Evolutionary conservation across 2,113 vertebrate genomes (phyloP).

Genomic region (Centropus bengalensis): DNA sequence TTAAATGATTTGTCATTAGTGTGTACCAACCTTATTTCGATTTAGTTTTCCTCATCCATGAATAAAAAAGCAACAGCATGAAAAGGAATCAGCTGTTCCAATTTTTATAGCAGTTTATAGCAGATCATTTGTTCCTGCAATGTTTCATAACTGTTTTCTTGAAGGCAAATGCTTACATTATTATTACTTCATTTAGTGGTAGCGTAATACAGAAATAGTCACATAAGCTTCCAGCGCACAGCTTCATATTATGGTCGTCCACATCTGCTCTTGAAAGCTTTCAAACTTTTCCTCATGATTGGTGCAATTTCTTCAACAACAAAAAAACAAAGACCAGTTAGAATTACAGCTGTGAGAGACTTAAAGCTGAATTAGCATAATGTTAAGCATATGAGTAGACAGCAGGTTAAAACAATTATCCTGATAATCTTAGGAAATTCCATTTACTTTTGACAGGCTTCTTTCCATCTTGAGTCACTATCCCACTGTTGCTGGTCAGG

Average conservation of each 20-base stretch:
- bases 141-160: background rate
- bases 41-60: background rate
- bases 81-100: background rate
- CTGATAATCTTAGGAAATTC: background rate
- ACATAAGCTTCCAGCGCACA: background rate
- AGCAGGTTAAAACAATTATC: background rate
- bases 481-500: background rate
- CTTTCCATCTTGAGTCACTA: conserved; percentile 69
- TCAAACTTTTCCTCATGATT: conserved; percentile 88
- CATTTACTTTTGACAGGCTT: conserved; percentile 80
- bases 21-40: background rate
- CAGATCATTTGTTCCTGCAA: background rate
- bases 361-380: background rate
- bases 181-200: background rate
- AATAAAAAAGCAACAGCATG: background rate
- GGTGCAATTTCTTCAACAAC: conserved; percentile 82
- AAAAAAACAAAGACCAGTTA: background rate
- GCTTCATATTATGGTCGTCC: conserved; percentile 66
- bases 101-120: conserved; percentile 54
- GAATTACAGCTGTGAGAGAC: background rate
- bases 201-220: background rate
- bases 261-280: conserved; percentile 79
- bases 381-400: background rate
- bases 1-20: background rate
- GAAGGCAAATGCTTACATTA: background rate